These are phyloP conservation scores for Abscondita cerata DNA, from an alignment of 2,888 invertebrate genomes.

Conservation along the genomic window DNA sequence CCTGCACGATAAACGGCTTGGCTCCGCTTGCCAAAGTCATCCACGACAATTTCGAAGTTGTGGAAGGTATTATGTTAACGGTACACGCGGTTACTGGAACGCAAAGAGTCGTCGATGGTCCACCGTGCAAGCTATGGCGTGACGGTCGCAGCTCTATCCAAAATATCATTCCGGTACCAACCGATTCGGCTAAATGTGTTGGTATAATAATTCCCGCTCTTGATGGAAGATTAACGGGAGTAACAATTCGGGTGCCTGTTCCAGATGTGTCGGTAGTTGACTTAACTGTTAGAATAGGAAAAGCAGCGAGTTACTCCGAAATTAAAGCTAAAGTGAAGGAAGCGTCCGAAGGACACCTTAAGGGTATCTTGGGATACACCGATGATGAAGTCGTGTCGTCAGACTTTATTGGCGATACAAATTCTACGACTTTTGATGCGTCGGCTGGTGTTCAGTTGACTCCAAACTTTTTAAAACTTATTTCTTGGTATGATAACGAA, in stretches of 20 bases:
- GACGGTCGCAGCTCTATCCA: slow-evolving; percentile 60
- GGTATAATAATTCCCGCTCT: slow-evolving; percentile 81
- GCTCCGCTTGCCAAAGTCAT: slow-evolving; percentile 82
- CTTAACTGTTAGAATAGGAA: slow-evolving; percentile 64
- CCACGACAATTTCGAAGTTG: slow-evolving; percentile 73
- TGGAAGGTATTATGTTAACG: slow-evolving; percentile 79
- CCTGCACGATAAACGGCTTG: slow-evolving; percentile 85
- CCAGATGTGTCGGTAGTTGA: slow-evolving; percentile 85
- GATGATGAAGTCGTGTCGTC: slow-evolving; percentile 75
- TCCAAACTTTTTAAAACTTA: slow-evolving; percentile 79
- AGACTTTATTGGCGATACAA: slow-evolving; percentile 70
- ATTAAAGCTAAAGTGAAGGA: slow-evolving; percentile 61
- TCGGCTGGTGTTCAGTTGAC: slow-evolving; percentile 78
- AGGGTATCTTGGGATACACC: slow-evolving; percentile 72
- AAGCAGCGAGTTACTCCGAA: slow-evolving; percentile 67
- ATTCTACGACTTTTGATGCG: slow-evolving; percentile 82
- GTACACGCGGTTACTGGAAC: slow-evolving; percentile 81
- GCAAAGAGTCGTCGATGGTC: slow-evolving; percentile 78
- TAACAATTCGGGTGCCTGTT: slow-evolving; percentile 79
- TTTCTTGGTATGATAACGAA: slow-evolving; percentile 92
- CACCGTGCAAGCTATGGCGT: slow-evolving; percentile 64
- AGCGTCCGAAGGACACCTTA: slow-evolving; percentile 62
- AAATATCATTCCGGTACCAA: slow-evolving; percentile 69
- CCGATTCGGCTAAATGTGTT: slow-evolving; percentile 83
- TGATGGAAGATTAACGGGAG: slow-evolving; percentile 64